Evolutionary conservation across 1,140 invertebrate species (phyloP).

Genomic region (Phortica variegata): DNA sequence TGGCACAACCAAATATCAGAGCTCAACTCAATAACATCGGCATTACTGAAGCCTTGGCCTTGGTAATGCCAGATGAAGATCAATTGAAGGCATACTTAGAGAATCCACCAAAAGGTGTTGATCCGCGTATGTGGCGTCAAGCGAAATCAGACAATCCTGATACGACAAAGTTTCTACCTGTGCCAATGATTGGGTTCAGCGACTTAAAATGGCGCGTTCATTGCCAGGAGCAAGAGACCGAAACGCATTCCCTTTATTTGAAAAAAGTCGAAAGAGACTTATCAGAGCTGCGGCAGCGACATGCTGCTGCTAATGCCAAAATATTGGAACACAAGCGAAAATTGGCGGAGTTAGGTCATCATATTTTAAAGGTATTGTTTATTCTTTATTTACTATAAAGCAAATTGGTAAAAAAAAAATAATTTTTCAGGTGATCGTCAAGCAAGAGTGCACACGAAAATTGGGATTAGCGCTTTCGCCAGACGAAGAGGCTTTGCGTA

Average conservation of each 20-base stretch:
- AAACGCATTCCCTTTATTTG: constrained; percentile 74
- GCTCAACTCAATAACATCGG: constrained; percentile 70
- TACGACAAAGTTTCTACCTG: constrained; percentile 82
- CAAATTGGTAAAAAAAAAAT: background rate
- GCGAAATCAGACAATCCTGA: constrained; percentile 93
- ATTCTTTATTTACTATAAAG: background rate
- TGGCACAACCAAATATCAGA: constrained; percentile 69
- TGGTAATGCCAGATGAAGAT: constrained; percentile 68
- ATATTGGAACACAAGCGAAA: constrained; percentile 75
- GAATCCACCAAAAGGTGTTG: constrained; percentile 78
- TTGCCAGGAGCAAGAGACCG: constrained; percentile 78
- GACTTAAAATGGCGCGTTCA: constrained; percentile 76
- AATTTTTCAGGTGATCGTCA: constrained; percentile 71
- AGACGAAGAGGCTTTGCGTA: constrained; percentile 84
- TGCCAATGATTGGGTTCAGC: constrained; percentile 87
- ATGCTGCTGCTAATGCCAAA: constrained; percentile 70
- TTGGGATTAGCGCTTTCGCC: constrained; percentile 80
- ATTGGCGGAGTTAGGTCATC: constrained; percentile 73
- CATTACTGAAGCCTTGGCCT: constrained; percentile 64
- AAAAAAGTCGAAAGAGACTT: constrained; percentile 76
- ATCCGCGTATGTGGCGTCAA: constrained; percentile 81
- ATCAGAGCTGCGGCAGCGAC: constrained; percentile 70
- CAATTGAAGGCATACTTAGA: constrained; percentile 88
- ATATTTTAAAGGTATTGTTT: constrained; percentile 68
- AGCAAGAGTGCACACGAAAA: constrained; percentile 84